Evolutionary conservation across 1,140 invertebrate genomes (phyloP).

Genomic region (Pogonomyrmex barbatus): DNA sequence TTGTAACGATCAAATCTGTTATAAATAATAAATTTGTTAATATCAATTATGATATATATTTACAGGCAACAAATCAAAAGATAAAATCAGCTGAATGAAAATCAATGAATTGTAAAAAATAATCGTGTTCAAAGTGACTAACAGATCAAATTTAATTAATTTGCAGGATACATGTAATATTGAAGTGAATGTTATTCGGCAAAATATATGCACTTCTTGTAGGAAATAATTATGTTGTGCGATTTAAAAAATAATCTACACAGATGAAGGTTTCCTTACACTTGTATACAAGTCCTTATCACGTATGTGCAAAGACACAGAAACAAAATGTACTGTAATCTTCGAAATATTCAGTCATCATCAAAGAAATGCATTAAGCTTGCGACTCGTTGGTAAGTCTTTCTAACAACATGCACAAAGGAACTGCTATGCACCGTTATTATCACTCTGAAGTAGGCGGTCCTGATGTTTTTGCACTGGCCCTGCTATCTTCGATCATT

Average conservation of each 20-base stretch:
- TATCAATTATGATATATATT: too few relatives aligned
- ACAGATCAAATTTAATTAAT: background rate
- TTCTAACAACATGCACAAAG: slow-evolving; percentile 38
- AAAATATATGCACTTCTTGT: background rate
- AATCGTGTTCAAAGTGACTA: background rate
- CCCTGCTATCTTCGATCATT: slow-evolving; percentile 12
- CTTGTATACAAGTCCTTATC: background rate
- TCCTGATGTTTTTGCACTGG: slow-evolving; percentile 33
- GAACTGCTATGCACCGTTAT: slow-evolving; percentile 47
- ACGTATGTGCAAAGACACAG: background rate
- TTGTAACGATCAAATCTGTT: too few relatives aligned
- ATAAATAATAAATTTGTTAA: too few relatives aligned
- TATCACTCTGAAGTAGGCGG: slow-evolving; percentile 46
- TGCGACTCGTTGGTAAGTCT: background rate
- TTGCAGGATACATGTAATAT: background rate
- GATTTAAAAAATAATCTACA: background rate
- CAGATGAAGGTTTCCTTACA: background rate
- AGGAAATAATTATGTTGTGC: background rate
- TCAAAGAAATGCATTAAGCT: slow-evolving; percentile 57
- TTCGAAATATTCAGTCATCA: slow-evolving; percentile 28
- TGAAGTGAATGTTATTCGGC: background rate
- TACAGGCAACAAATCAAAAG: too few relatives aligned
- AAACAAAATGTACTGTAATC: slow-evolving; percentile 29
- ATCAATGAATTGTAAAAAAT: background rate
- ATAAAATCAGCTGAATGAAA: too few relatives aligned